Base-by-base conservation (phyloP, 2,888 invertebrate species). In the Celastrina argiolus region DNA sequence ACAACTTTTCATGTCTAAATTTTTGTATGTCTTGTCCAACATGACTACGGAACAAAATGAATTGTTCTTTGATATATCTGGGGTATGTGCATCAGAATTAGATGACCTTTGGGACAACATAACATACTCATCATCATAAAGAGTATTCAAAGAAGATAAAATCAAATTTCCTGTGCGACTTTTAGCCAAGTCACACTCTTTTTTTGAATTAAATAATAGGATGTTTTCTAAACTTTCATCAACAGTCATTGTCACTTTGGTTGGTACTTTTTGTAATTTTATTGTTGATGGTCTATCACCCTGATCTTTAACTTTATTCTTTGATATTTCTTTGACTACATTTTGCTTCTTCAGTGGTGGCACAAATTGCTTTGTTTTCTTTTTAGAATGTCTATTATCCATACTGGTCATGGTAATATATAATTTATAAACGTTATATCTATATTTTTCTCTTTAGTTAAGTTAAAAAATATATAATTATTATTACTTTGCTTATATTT, bases 1-100 rank as follows among this genome's bases (percentile, higher is more conserved):
- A 68, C 78, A 81, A 71, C 87, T 87, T 64, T 81, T 81, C 5
- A 69, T 67, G 56, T 89, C 89, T 39, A 89, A 72, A 69, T 89
- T 81, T 73, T 82, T 86, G 61, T 87, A 89, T 0, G 79, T 80
- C 69, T 83, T 84, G 58, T 75, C 78, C 18, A 87, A 71, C 0
- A 86, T 82, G 0, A 69, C 68, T 0, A 86, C 79, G 0, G 88
- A 86, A 22, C 74, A 75, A 28, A 74, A 66, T 0, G 88, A 88
- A 56, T 74, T 73, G 1, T 77, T 71, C 5, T 74, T 74, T 36
- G 73, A 75, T 8, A 75, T 67, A 6, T 74, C 71, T 8, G 80
- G 42, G 5, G 68, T 68, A 6, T 69, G 69, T 42, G 68, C 34
- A 16, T 69, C 71, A 2, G 69, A 69, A 16, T 73, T 64, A 14